Percentiles rank a stretch among this genome's conserved stretches.
Conservation (phyloP, 1,140 invertebrate genomes). For the Tetragnatha versicolor region DNA sequence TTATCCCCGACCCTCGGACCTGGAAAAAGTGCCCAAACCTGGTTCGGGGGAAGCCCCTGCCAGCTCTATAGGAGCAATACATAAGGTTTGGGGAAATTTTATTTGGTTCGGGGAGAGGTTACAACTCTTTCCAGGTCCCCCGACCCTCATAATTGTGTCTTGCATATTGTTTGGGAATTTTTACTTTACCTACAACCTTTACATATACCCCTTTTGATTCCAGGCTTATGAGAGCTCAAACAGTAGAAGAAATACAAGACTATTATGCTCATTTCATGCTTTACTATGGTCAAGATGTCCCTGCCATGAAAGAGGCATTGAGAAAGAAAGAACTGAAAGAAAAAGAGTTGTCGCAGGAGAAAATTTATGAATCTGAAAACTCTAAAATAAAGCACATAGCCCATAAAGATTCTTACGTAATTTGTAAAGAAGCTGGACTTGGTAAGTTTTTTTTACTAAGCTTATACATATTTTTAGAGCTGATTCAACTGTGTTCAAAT, state of each 20-base stretch:
- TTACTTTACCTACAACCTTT: no score
- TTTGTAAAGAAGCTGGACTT: constrained; percentile 85
- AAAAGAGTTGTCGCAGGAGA: constrained; percentile 61
- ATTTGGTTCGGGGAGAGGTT: no score
- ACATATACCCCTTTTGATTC: no score
- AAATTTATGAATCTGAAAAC: constrained; percentile 68
- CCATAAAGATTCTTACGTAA: constrained; percentile 83
- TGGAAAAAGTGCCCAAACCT: no score
- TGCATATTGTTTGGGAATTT: no score
- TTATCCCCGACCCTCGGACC: no score
- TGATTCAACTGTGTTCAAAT: neutral
- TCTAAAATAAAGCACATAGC: constrained; percentile 82
- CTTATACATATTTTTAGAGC: neutral
- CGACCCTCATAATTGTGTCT: no score
- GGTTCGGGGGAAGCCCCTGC: no score
- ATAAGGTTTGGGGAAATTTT: no score
- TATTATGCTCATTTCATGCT: constrained; percentile 92
- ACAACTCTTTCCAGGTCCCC: no score
- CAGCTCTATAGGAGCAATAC: no score
- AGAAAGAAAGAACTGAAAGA: constrained; percentile 57
- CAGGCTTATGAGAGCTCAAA: constrained; percentile 74
- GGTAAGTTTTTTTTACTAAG: constrained; percentile 64
- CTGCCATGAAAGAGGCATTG: constrained; percentile 79
- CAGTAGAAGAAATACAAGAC: constrained; percentile 89
- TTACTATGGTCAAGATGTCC: constrained; percentile 87